Base-by-base conservation (phyloP, 2,113 vertebrate species). In the Psittacus erithacus region DNA sequence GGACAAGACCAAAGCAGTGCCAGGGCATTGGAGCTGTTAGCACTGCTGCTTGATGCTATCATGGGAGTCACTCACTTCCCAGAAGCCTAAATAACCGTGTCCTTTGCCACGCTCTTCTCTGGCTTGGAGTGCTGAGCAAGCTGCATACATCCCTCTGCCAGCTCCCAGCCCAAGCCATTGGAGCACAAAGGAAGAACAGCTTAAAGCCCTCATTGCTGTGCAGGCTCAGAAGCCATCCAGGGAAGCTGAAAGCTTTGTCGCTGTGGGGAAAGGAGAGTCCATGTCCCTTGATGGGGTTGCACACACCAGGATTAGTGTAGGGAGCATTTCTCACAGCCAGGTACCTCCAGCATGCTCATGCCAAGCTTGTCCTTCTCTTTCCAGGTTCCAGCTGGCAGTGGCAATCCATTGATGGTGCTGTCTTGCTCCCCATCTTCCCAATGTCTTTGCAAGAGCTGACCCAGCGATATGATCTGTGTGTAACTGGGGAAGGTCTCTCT, bases 401-500 rank as follows among this genome's bases (percentile, higher is more conserved):
- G 99, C 97, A 94, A 69, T 99, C 99, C 59, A 97, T 99, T 24
- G 98, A 99, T 0, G 98, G 98, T 28, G 97, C 91, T 6, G 60
- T 99, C 4, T 13, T 43, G 5, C 86, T 98, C 16, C 98, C 99
- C 1, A 47, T 98, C 12, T 79, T 96, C 13, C 98, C 97, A 6
- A 75, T 90, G 10, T 98, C 98, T 4, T 75, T 98, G 16, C 92
- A 86, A 11, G 94, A 97, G 3, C 98, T 99, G 59, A 88, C 98
- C 16, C 65, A 8, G 20, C 86, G 94, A 28, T 98, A 98, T 2
- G 99, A 99, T 70, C 97, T 99, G 8, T 99, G 99, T 65, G 96
- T 99, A 55, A 99, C 99, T 0, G 99, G 99, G 6, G 99, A 99
- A 27, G 99, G 99, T 2, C 97, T 99, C 59, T 92, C 98, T 35